Evolutionary conservation across 2,888 invertebrate species (phyloP).

Genomic region (Embidobia sp.): DNA sequence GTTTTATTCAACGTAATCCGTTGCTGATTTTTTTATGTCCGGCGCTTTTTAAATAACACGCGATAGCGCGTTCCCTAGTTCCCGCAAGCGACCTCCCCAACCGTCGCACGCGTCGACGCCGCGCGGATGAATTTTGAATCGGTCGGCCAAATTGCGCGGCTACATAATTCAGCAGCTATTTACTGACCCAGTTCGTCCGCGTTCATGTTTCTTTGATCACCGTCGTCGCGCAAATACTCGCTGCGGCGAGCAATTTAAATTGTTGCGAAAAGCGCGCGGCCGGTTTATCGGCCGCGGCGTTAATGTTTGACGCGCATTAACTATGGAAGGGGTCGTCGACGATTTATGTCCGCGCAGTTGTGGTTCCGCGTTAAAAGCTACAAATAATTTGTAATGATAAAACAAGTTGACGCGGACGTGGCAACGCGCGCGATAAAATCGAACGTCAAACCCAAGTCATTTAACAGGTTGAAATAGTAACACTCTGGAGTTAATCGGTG

Average conservation of each 20-base stretch:
- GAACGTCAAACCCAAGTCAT: constrained; percentile 25
- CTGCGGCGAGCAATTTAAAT: constrained; percentile 4
- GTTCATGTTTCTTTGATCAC: constrained; percentile 26
- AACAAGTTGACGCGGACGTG: constrained; percentile 8
- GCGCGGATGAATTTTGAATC: constrained; percentile 11
- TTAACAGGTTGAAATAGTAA: constrained; percentile 25
- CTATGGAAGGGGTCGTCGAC: too few species aligned
- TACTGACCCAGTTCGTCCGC: constrained; percentile 25
- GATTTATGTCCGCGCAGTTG: too few species aligned
- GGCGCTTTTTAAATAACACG: constrained; percentile 2
- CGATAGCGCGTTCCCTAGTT: too few species aligned
- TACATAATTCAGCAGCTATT: constrained; percentile 9
- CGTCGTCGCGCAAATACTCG: background rate
- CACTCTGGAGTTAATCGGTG: constrained; percentile 24
- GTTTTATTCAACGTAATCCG: constrained; percentile 40
- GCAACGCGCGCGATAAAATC: constrained; percentile 33
- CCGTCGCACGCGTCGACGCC: too few species aligned
- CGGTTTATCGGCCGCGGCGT: background rate
- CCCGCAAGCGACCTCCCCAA: too few species aligned
- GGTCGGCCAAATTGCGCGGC: background rate
- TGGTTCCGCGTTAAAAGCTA: constrained; percentile 13
- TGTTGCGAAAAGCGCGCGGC: constrained; percentile 9
- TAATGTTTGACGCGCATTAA: too few species aligned
- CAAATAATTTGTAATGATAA: constrained; percentile 32
- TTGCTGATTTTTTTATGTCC: constrained; percentile 21